Conservation (phyloP, 2,888 invertebrate genomes). For the Dendrolimus houi region DNA sequence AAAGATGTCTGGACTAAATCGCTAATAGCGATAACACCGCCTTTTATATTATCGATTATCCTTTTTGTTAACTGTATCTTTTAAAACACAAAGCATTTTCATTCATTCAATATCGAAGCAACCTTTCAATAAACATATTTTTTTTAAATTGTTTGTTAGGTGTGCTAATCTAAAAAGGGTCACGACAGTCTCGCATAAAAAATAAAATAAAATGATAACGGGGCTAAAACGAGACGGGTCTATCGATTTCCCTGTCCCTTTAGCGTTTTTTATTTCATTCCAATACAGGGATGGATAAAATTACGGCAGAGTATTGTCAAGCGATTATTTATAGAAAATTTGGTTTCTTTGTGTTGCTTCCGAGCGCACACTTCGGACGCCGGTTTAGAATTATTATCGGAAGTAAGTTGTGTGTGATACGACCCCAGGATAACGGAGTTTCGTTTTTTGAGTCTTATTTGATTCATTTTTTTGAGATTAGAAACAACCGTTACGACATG, state of each 20-base stretch:
- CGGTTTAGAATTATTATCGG: constrained; percentile 45
- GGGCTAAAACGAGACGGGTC: constrained; percentile 27
- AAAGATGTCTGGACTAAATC: too few relatives aligned
- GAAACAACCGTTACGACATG: constrained; percentile 35
- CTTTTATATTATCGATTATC: too few relatives aligned
- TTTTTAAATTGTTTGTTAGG: neutral
- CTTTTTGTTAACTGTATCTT: too few relatives aligned
- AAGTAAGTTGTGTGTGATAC: constrained; percentile 26
- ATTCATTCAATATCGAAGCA: too few relatives aligned
- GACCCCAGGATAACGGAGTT: constrained; percentile 41
- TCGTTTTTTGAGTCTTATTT: constrained; percentile 25
- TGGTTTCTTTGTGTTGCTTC: constrained; percentile 64
- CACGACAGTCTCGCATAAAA: neutral
- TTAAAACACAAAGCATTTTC: too few relatives aligned
- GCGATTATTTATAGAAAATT: constrained; percentile 75
- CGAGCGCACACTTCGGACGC: constrained; percentile 40
- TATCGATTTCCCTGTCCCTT: constrained; percentile 31
- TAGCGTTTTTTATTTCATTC: constrained; percentile 60
- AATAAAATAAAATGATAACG: constrained; percentile 8
- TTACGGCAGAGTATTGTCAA: constrained; percentile 64
- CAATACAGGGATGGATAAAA: constrained; percentile 70
- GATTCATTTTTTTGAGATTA: constrained; percentile 16
- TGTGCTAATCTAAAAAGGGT: neutral
- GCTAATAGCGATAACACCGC: too few relatives aligned
- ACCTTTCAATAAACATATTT: neutral